Conservation (phyloP, 2,113 vertebrate genomes). For the Emydura subglobosa region DNA sequence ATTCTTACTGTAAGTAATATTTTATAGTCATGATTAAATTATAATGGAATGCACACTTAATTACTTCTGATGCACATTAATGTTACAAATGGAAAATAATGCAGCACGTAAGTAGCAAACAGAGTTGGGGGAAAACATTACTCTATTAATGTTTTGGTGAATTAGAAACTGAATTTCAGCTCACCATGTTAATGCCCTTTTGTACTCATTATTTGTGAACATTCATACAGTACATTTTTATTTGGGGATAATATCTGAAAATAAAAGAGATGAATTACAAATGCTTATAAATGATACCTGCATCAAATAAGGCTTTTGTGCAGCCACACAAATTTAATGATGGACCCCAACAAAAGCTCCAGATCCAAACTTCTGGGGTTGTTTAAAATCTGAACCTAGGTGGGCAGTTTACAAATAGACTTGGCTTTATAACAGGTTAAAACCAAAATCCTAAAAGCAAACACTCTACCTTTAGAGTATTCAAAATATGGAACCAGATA, state of each 20-base stretch:
- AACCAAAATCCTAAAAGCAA: neutral
- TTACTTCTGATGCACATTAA: neutral
- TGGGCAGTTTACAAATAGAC: neutral
- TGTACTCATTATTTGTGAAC: neutral
- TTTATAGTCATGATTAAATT: constrained; percentile 24
- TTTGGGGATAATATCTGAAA: neutral
- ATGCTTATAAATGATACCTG: neutral
- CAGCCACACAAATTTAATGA: neutral
- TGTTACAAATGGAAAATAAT: neutral
- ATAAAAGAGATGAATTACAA: neutral
- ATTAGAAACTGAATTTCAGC: neutral
- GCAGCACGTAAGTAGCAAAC: neutral
- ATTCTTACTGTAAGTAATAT: constrained; percentile 14
- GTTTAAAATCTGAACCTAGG: neutral
- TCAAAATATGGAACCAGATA: neutral
- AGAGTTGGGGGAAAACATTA: neutral
- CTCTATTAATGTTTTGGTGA: neutral
- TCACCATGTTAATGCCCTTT: neutral
- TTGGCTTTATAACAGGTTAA: neutral
- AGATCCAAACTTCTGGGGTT: rapidly evolving
- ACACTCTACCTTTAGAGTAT: neutral
- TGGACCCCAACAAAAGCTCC: neutral
- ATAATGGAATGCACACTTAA: constrained; percentile 7
- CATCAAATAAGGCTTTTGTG: neutral
- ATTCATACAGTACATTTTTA: rapidly evolving